Evolutionary conservation across 2,797 vertebrate species (phyloP), one percentile per base, ranked within the genome.

Genomic region (Sylvia borin): DNA sequence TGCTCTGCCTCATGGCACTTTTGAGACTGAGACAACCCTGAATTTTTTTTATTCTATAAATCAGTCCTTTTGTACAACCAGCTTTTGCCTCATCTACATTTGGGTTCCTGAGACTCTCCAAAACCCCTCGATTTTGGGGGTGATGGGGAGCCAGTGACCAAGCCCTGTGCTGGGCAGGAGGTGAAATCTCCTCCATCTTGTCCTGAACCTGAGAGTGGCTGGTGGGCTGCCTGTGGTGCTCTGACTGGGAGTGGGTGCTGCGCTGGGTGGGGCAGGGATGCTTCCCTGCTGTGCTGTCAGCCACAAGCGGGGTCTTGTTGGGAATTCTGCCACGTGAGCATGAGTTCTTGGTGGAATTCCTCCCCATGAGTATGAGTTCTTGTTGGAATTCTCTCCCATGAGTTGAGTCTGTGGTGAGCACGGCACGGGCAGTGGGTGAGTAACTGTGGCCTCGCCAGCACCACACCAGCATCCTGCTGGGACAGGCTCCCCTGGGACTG

Each of bases 161-260:
- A 66, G 16, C 7, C 20, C 32, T 32, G 61, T 7, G 8, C 22
- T 72, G 61, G 17, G 29, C 17, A 26, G 27, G 19, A 60, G 45
- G 13, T 11, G 13, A 34, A 7, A n/a, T 64, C 3, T 2, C n/a
- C 2, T 18, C 61, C 1, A 0, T 18, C 10, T 9, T 32, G 29
- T 53, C 51, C 3, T 2, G 0, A 32, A 19, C 16, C 36, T 55
- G 3, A 2, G 31, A 8, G 60, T 1, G 25, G 25, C 11, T 0
- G 2, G 1, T 19, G 57, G 26, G 83, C 47, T 73, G 53, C 57
- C 25, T 2, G 3, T 11, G 60, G 1, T 21, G 45, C 54, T 45
- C 38, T 1, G 1, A 2, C 12, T 4, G 5, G 40, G 48, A 62
- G 65, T 3, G 0, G 32, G 38, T 0, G 0, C 32, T 40, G 38